Percentiles rank a stretch among this genome's conserved stretches.
Conservation (phyloP, 1,140 invertebrate genomes). For the Aphelenchoides besseyi region DNA sequence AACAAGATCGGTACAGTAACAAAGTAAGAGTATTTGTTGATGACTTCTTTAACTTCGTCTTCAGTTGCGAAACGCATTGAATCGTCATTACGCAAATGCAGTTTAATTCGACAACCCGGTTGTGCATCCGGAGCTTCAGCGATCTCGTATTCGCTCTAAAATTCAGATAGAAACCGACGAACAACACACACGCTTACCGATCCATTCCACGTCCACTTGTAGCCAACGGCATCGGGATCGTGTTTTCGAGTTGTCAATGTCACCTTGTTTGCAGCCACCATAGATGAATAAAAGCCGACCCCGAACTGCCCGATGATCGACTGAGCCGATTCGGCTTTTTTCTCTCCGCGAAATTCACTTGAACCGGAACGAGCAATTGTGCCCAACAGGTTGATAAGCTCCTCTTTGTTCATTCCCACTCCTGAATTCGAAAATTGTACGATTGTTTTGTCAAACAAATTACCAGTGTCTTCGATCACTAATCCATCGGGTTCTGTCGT, state of each 20-base stretch:
- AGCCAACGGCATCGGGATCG: conserved; percentile 45
- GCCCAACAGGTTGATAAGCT: conserved; percentile 83
- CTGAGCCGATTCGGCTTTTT: conserved; percentile 63
- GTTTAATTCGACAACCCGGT: conserved; percentile 85
- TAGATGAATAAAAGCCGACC: conserved; percentile 93
- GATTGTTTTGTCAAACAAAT: neutral
- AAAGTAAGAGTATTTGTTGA: conserved; percentile 95
- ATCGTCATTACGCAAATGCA: conserved; percentile 79
- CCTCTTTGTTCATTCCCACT: conserved; percentile 87
- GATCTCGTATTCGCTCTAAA: conserved; percentile 81
- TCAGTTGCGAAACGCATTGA: conserved; percentile 82
- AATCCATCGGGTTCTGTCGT: conserved; percentile 69
- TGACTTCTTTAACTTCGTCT: conserved; percentile 76
- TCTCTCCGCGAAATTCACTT: conserved; percentile 69
- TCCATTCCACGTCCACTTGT: neutral
- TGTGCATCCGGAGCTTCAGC: conserved; percentile 77
- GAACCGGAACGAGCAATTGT: conserved; percentile 92
- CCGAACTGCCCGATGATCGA: conserved; percentile 89
- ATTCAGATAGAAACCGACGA: conserved; percentile 67
- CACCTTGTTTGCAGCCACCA: conserved; percentile 91
- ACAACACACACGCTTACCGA: conserved; percentile 18
- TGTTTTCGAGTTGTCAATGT: conserved; percentile 78
- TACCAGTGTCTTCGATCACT: conserved; percentile 50
- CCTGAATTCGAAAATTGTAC: conserved; percentile 74
- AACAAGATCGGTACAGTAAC: conserved; percentile 85